Evolutionary conservation across 2,888 invertebrate genomes (phyloP).

Genomic region (Agriotes lineatus): DNA sequence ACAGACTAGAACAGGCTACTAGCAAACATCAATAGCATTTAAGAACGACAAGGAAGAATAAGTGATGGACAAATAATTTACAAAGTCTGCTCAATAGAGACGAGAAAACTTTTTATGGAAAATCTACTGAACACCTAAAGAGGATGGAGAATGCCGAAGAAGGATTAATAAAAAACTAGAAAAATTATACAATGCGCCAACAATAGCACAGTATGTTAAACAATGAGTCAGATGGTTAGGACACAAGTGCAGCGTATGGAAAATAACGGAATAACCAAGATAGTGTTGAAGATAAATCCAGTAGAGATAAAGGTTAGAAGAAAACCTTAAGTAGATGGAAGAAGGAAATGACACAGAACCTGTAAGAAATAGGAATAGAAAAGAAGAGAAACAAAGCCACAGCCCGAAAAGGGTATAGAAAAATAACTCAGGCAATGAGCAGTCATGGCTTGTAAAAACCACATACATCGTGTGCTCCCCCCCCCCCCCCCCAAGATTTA

Average conservation of each 20-base stretch:
- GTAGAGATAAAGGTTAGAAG: neutral
- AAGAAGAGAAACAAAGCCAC: conserved; percentile 1
- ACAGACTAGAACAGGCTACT: too few species aligned
- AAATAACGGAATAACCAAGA: conserved; percentile 8
- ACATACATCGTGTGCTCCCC: too few species aligned
- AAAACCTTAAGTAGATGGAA: neutral
- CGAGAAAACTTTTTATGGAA: too few species aligned
- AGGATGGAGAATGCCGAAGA: conserved; percentile 20
- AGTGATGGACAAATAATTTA: too few species aligned
- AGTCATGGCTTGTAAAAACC: neutral
- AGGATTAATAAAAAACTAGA: conserved; percentile 19
- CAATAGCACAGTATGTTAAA: conserved; percentile 2
- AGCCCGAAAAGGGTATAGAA: neutral
- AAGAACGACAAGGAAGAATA: too few species aligned
- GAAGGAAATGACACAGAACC: neutral
- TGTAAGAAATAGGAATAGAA: conserved; percentile 3
- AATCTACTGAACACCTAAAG: neutral
- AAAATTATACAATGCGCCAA: conserved; percentile 21
- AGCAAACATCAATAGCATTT: too few species aligned
- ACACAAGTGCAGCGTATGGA: conserved; percentile 25
- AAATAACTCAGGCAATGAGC: neutral
- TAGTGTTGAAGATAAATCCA: neutral
- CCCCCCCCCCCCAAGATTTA: too few species aligned
- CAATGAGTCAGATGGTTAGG: conserved; percentile 16
- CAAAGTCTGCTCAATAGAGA: too few species aligned